A percentile compares a stretch with the other conserved stretches of the same genome.
phyloP scores from a whole-genome alignment of 2,797 vertebrate species.

The Tamandua tetradactyla region DNA sequence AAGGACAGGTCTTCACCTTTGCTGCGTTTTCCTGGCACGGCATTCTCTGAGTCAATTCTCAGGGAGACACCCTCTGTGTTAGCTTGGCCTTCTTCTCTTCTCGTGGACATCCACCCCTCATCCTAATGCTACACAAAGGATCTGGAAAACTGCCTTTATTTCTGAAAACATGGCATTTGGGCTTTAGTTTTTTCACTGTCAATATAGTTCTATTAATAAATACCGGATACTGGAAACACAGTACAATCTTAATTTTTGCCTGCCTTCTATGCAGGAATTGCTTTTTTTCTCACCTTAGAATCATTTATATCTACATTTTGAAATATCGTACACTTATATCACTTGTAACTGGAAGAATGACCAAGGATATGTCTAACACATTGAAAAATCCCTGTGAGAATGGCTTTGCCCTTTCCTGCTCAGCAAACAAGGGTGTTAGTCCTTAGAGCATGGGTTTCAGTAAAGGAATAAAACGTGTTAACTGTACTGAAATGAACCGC shows the following conservation, averaged over 20 bases:
- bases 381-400: background rate
- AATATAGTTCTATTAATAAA: slow-evolving; percentile 3
- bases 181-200: background rate
- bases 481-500: background rate
- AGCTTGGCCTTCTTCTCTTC: background rate
- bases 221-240: background rate
- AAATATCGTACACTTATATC: background rate
- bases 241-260: background rate
- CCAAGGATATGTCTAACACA: background rate
- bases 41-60: background rate
- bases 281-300: background rate
- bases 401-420: background rate
- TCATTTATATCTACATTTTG: background rate
- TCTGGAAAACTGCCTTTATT: background rate
- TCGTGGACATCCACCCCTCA: background rate
- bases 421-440: background rate
- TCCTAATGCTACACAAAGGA: background rate
- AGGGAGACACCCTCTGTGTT: background rate
- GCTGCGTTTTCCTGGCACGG: background rate
- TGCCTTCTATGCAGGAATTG: background rate
- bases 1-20: background rate
- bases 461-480: background rate
- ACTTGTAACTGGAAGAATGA: background rate
- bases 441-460: background rate
- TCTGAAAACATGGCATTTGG: background rate